These are phyloP conservation scores for Osmerus eperlanus DNA, from an alignment of 2,113 vertebrate species.

Conservation along the genomic window DNA sequence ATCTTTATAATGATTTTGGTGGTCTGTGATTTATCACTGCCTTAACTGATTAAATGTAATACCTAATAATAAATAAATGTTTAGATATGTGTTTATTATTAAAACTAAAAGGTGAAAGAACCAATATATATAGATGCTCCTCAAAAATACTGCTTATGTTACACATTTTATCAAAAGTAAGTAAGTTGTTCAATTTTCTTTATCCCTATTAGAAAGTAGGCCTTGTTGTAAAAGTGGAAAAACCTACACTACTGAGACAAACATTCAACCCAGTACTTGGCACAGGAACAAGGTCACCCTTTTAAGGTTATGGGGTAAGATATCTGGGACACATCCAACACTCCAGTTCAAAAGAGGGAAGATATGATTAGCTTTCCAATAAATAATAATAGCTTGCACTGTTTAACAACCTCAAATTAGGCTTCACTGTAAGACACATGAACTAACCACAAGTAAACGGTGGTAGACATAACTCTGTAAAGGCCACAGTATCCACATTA, in stretches of 20 bases:
- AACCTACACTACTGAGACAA: constrained; percentile 19
- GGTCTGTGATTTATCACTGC: too few species aligned
- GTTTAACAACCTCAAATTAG: constrained; percentile 45
- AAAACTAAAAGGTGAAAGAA: too few species aligned
- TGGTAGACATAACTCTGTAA: background rate
- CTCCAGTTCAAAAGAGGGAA: constrained; percentile 59
- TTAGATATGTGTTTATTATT: too few species aligned
- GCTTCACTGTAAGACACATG: constrained; percentile 20
- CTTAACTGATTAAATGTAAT: too few species aligned
- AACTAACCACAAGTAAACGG: constrained; percentile 17
- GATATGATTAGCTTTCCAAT: constrained; percentile 59
- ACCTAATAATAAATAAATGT: too few species aligned
- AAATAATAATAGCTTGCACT: constrained; percentile 22
- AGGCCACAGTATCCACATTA: background rate
- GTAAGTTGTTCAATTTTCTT: background rate
- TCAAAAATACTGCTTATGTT: too few species aligned
- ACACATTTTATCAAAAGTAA: background rate
- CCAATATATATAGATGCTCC: too few species aligned
- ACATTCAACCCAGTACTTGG: constrained; percentile 41
- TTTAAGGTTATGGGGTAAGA: constrained; percentile 57
- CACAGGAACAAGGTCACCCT: constrained; percentile 52
- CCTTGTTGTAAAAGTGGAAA: background rate
- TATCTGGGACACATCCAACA: constrained; percentile 47
- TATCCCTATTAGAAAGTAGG: background rate
- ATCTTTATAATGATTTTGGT: too few species aligned